Percentiles rank a stretch among this genome's conserved stretches.
Conservation (phyloP, 2,888 invertebrate species). For the Ornithoptera alexandrae region DNA sequence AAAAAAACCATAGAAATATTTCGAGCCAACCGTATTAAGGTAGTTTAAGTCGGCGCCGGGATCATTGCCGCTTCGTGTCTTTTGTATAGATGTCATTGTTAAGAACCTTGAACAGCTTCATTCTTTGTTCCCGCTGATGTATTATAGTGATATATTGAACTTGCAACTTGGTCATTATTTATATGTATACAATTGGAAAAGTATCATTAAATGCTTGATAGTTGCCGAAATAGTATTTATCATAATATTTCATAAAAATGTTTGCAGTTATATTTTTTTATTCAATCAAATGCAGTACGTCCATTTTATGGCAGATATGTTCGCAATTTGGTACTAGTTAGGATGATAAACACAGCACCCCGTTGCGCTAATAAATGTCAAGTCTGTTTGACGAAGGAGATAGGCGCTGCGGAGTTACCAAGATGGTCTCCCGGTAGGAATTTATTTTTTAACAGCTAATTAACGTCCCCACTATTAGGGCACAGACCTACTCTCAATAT, state of each 20-base stretch:
- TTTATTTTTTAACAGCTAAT: too few species aligned
- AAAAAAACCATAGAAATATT: background rate
- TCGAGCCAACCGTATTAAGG: slow-evolving; percentile 3
- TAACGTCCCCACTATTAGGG: too few species aligned
- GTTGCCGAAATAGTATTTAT: background rate
- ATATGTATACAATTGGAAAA: background rate
- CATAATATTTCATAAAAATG: background rate
- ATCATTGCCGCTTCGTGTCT: background rate
- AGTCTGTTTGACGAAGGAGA: too few species aligned
- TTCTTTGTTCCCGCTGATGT: background rate
- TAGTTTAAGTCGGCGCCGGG: background rate
- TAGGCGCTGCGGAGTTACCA: too few species aligned
- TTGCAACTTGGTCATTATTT: background rate
- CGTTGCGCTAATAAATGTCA: too few species aligned
- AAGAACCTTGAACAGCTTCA: background rate
- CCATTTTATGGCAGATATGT: too few species aligned
- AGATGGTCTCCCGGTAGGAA: too few species aligned
- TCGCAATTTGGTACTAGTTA: too few species aligned
- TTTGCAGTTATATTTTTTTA: too few species aligned
- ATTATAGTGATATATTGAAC: background rate
- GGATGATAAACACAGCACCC: too few species aligned
- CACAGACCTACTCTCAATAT: too few species aligned
- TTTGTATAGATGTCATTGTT: background rate
- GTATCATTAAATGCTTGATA: background rate
- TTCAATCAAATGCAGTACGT: too few species aligned